Conservation (phyloP, 2,113 vertebrate genomes). For the Hydrolagus affinis region DNA sequence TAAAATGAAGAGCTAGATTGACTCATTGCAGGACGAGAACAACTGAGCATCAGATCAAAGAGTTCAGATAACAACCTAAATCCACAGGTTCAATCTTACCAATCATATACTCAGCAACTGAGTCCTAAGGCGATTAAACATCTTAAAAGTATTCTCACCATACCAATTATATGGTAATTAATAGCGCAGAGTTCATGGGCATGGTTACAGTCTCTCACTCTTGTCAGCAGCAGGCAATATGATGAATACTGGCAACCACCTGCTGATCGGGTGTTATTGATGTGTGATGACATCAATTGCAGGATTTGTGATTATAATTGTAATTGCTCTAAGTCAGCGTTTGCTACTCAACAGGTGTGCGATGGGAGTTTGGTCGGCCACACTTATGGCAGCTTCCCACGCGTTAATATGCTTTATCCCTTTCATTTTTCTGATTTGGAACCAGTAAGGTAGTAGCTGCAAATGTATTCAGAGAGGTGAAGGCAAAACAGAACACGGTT, state of each 20-base stretch:
- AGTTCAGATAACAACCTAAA: no score
- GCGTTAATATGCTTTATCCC: background rate
- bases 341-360: background rate
- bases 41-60: no score
- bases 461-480: background rate
- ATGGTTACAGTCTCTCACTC: background rate
- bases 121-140: background rate
- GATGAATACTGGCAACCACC: background rate
- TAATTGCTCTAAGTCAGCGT: background rate
- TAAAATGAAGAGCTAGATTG: no score
- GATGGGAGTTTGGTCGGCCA: background rate
- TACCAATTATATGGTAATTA: background rate
- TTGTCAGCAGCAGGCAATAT: background rate
- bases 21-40: no score
- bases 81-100: no score
- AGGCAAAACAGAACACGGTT: background rate
- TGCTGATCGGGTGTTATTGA: background rate
- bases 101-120: background rate
- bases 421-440: background rate
- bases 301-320: background rate
- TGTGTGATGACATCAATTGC: background rate
- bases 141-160: background rate
- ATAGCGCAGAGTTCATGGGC: background rate
- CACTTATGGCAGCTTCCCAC: background rate
- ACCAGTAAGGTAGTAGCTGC: background rate